Percentiles rank a stretch among this genome's conserved stretches.
Evolutionary conservation across 1,140 invertebrate genomes (phyloP).

Genomic region (Papilio aristodemus): DNA sequence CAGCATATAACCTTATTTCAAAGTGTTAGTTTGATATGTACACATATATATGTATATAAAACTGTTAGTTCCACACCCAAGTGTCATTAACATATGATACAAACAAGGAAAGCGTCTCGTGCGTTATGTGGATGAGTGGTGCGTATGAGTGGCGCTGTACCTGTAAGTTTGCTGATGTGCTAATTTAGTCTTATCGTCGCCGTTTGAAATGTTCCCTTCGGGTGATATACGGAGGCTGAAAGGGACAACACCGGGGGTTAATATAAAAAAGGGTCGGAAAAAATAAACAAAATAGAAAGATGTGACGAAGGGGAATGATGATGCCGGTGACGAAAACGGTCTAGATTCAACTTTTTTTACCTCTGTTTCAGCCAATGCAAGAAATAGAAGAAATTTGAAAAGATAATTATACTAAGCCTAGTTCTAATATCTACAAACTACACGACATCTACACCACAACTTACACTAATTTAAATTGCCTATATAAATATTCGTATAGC

Average conservation of each 20-base stretch:
- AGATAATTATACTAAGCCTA: conserved; percentile 39
- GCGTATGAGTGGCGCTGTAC: conserved; percentile 79
- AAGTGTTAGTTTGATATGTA: conserved; percentile 19
- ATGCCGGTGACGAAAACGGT: conserved; percentile 48
- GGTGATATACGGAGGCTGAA: conserved; percentile 79
- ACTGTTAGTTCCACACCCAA: conserved; percentile 27
- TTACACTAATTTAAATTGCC: too few relatives aligned
- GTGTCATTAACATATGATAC: conserved; percentile 28
- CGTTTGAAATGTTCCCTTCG: conserved; percentile 76
- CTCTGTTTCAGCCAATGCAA: conserved; percentile 72
- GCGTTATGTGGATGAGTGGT: conserved; percentile 57
- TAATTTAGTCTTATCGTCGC: conserved; percentile 86
- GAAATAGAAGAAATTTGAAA: conserved; percentile 59
- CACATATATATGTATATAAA: conserved; percentile 8
- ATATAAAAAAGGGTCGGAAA: conserved; percentile 54
- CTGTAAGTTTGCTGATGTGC: conserved; percentile 92
- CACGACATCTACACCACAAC: conserved; percentile 33
- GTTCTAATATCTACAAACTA: conserved; percentile 32
- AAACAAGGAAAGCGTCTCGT: conserved; percentile 39
- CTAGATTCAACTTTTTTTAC: conserved; percentile 61
- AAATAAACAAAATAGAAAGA: conserved; percentile 45
- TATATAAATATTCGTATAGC: too few relatives aligned
- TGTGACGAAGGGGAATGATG: conserved; percentile 48
- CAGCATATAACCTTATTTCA: not conserved
- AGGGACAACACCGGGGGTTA: conserved; percentile 77